phyloP scores from a whole-genome alignment of 2,113 vertebrate genomes.

The Lutjanus erythropterus region DNA sequence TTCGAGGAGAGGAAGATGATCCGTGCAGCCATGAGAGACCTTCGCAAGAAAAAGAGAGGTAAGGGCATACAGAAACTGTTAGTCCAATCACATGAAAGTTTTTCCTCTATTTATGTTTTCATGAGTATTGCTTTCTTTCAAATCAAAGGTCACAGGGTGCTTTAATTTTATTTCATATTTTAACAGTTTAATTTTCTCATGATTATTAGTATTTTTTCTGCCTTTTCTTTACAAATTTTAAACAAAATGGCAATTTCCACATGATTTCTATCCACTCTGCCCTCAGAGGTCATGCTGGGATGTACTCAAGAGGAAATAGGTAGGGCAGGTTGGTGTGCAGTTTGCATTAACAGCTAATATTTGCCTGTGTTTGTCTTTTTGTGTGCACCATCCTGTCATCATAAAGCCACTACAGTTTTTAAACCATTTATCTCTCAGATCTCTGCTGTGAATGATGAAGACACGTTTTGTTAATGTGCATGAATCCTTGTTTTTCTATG shows the following conservation, averaged over 20 bases:
- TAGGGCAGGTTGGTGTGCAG: conserved; percentile 79
- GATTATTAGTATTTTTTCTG: neutral
- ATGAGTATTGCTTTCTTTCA: neutral
- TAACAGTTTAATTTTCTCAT: neutral
- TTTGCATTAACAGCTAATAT: conserved; percentile 51
- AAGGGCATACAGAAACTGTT: conserved; percentile 16
- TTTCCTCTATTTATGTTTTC: neutral
- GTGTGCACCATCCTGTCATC: conserved; percentile 48
- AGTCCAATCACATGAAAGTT: neutral
- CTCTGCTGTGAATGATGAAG: conserved; percentile 34
- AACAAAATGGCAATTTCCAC: conserved; percentile 9
- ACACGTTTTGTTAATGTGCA: conserved; percentile 47
- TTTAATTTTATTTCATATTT: too few relatives aligned
- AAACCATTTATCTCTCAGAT: neutral
- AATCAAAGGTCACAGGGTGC: conserved; percentile 1
- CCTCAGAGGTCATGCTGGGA: conserved; percentile 83
- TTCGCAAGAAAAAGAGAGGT: conserved; percentile 97
- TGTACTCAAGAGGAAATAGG: conserved; percentile 84
- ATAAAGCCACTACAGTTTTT: conserved; percentile 21
- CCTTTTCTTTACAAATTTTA: neutral
- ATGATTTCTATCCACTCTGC: conserved; percentile 62
- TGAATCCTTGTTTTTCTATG: conserved; percentile 41
- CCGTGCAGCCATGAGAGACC: conserved; percentile 93
- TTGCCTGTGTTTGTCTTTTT: conserved; percentile 64
- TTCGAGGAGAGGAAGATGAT: conserved; percentile 96